A percentile compares a stretch with the other conserved stretches of the same genome.
Evolutionary conservation across 2,888 invertebrate species (phyloP).

Genomic region (Eucera pruinosa): DNA sequence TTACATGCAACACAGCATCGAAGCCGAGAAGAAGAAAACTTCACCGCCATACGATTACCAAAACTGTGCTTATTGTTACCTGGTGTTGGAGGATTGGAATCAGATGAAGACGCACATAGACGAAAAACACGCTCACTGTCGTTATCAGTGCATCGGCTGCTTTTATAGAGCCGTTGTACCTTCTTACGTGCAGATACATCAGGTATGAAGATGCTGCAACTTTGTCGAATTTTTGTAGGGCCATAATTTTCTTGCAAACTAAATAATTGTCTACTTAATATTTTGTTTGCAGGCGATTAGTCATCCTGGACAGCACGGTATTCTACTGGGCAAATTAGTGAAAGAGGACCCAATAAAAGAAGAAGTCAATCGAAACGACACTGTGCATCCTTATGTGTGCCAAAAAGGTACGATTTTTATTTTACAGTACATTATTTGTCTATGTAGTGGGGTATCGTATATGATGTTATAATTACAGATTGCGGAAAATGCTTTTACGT

Average conservation of each 20-base stretch:
- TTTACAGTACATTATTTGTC: background rate
- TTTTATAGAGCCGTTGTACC: conserved; percentile 88
- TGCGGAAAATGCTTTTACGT: conserved; percentile 81
- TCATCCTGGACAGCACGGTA: conserved; percentile 63
- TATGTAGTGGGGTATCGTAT: background rate
- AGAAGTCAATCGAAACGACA: conserved; percentile 73
- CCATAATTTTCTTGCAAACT: background rate
- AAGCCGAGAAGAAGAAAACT: conserved; percentile 74
- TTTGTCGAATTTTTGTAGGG: background rate
- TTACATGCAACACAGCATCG: conserved; percentile 78
- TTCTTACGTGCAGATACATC: conserved; percentile 88
- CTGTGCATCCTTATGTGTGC: conserved; percentile 79
- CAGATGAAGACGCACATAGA: conserved; percentile 87
- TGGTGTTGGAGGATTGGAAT: conserved; percentile 82
- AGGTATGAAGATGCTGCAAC: conserved; percentile 74
- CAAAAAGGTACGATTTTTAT: conserved; percentile 72
- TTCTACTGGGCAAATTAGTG: conserved; percentile 60
- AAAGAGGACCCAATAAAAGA: conserved; percentile 66
- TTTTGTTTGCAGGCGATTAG: conserved; percentile 60
- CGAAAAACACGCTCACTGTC: conserved; percentile 87
- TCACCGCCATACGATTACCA: conserved; percentile 84
- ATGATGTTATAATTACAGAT: conserved; percentile 66
- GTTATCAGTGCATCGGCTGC: conserved; percentile 88
- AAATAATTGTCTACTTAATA: too few species aligned
- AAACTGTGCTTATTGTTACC: conserved; percentile 87